Evolutionary conservation across 37 sponge, comb jelly and placozoan species (phyloP).

Genomic region (Amphimedon queenslandica): DNA sequence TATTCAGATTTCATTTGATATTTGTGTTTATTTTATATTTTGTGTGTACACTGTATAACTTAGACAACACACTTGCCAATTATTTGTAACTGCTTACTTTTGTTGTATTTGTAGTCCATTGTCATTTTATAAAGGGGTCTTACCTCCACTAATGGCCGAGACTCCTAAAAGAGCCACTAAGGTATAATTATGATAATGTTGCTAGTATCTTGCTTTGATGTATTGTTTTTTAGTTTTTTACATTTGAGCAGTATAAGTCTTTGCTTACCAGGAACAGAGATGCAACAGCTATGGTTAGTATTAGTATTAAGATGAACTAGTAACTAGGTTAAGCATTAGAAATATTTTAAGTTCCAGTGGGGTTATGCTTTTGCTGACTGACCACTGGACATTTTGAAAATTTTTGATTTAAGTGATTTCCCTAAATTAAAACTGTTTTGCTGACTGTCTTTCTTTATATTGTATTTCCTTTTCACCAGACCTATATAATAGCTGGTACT

Average conservation of each 20-base stretch:
- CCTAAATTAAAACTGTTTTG: too few species aligned
- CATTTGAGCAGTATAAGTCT: constrained; percentile 33
- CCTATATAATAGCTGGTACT: constrained; percentile 25
- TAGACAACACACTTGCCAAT: too few species aligned
- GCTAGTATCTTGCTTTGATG: neutral
- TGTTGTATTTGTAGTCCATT: neutral
- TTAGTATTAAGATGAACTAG: too few species aligned
- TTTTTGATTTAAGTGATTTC: neutral
- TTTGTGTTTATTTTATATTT: neutral
- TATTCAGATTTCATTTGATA: neutral
- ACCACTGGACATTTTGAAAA: neutral
- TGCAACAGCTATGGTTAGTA: constrained; percentile 19
- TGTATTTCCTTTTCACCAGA: neutral
- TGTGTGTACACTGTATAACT: neutral
- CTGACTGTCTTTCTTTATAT: neutral
- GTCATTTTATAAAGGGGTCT: constrained; percentile 41
- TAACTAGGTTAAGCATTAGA: too few species aligned
- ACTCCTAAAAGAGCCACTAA: constrained; percentile 47
- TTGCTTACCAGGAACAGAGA: neutral
- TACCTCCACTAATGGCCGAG: constrained; percentile 44
- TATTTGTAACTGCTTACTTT: too few species aligned
- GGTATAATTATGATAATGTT: constrained; percentile 7
- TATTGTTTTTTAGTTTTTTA: constrained; percentile 22
- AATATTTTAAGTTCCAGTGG: too few species aligned
- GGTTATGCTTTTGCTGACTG: too few species aligned